Evolutionary conservation across 92 coral and sea anemone species (phyloP).

Genomic region (Scolanthus callimorphus): DNA sequence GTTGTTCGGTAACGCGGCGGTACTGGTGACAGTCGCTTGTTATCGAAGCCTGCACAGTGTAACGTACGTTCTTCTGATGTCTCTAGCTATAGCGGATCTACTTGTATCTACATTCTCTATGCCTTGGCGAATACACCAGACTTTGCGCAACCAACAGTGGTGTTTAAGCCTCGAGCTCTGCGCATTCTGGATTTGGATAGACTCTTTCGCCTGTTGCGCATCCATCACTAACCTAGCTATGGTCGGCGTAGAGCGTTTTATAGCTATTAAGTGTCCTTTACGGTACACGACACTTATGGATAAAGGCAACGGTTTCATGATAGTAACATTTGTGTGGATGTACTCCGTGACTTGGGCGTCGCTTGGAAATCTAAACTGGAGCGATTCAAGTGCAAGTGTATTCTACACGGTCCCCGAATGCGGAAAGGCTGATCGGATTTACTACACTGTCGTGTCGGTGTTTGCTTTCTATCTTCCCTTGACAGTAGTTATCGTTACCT

Average conservation of each 20-base stretch:
- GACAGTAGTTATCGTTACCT: conserved; percentile 45
- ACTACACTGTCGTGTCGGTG: conserved; percentile 60
- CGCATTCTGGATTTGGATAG: conserved; percentile 81
- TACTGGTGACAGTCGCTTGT: conserved; percentile 45
- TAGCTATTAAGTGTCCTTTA: conserved; percentile 67
- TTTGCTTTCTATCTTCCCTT: conserved; percentile 67
- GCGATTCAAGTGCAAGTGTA: conserved; percentile 27
- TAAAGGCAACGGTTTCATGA: conserved; percentile 39
- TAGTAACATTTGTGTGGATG: conserved; percentile 57
- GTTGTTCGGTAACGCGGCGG: conserved; percentile 58
- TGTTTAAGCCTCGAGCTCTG: conserved; percentile 49
- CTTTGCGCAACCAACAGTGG: conserved; percentile 54
- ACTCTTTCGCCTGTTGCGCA: conserved; percentile 74
- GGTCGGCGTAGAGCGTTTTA: conserved; percentile 73
- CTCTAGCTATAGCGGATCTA: conserved; percentile 73
- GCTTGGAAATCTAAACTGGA: conserved; percentile 70
- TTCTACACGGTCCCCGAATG: conserved; percentile 41
- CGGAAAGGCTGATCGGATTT: conserved; percentile 54
- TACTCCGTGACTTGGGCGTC: conserved; percentile 63
- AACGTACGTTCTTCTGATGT: conserved; percentile 65
- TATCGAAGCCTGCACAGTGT: conserved; percentile 59
- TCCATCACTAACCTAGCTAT: conserved; percentile 73
- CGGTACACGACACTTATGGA: conserved; percentile 53
- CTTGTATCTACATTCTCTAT: conserved; percentile 65
- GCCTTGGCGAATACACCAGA: conserved; percentile 69